Evolutionary conservation across 2,797 vertebrate species (phyloP), one percentile per base, ranked within the genome.

Genomic region (Okamejei kenojei): DNA sequence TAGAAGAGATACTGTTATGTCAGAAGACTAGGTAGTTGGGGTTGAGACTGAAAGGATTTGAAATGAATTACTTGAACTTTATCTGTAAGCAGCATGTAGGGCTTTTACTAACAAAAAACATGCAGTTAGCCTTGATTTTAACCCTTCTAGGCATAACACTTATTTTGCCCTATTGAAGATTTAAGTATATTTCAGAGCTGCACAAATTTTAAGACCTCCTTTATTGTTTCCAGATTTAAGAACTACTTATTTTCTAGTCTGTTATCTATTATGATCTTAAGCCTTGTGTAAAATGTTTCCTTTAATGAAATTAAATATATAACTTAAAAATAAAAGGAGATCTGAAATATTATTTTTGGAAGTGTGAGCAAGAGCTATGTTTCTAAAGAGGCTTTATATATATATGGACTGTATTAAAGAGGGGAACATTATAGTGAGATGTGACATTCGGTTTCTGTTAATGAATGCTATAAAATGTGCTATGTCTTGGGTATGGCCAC

Each of bases 1-100:
- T 76, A 92, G 58, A 74, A 68, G 68, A 91, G 71, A 74, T 73
- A 68, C 68, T 45, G 58, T 13, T 76, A 29, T 76, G 76, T 76
- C 84, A 68, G 63, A 65, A 88, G n/a, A 23, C 88, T 11, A 35
- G 1, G 35, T 74, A 45, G 21, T 54, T 21, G 65, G 73, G 35
- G 35, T 29, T 1, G 71, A 54, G 71, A 76, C 29, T 58, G 35
- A 92, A 76, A 92, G 71, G 71, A 76, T 92, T 92, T 92, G 90
- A 76, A 76, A 76, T 76, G 73, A 92, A 92, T 92, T 76, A 92
- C n/a, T 92, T 92, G 90, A 54, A 73, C 71, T 76, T 76, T 92
- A 58, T n/a, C 38, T 92, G 35, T 35, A n/a, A 29, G 38, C 90
- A 71, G 45, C 73, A n/a, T 74, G 26, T 45, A 92, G 45, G 58